phyloP scores from a whole-genome alignment of 2,888 invertebrate species.

The Campoplex capitator region DNA sequence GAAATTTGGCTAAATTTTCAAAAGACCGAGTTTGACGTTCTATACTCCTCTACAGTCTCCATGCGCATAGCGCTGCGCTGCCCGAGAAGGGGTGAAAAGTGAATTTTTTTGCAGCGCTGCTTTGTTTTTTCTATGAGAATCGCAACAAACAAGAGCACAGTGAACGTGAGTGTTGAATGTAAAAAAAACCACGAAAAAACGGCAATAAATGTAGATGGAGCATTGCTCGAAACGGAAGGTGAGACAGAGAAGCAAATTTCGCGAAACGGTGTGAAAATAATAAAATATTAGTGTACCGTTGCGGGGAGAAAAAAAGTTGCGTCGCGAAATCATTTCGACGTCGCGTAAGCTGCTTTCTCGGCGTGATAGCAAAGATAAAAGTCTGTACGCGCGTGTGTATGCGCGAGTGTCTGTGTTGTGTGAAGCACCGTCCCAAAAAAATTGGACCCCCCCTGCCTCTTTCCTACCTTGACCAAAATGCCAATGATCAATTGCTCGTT shows the following conservation, averaged over 20 bases:
- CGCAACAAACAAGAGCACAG: conserved; percentile 52
- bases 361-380: conserved; percentile 64
- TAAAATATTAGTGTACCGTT: conserved; percentile 26
- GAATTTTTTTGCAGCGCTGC: conserved; percentile 66
- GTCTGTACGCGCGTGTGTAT: conserved; percentile 8
- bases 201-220: conserved; percentile 1
- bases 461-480: conserved; percentile 24
- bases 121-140: conserved; percentile 72
- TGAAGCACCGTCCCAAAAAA: conserved; percentile 46
- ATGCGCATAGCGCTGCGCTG: conserved; percentile 17
- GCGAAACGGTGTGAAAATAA: neutral
- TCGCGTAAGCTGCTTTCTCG: conserved; percentile 51
- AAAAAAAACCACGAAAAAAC: conserved; percentile 18
- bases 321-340: conserved; percentile 31
- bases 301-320: conserved; percentile 41
- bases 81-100: conserved; percentile 35
- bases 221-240: neutral
- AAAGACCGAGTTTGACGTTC: no score
- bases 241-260: neutral
- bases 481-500: conserved; percentile 48
- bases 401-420: conserved; percentile 27
- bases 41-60: neutral
- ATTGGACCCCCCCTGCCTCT: conserved; percentile 28
- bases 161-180: conserved; percentile 15
- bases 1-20: no score